Evolutionary conservation across 1,140 invertebrate species (phyloP).

Genomic region (Neotoxoptera formosana): DNA sequence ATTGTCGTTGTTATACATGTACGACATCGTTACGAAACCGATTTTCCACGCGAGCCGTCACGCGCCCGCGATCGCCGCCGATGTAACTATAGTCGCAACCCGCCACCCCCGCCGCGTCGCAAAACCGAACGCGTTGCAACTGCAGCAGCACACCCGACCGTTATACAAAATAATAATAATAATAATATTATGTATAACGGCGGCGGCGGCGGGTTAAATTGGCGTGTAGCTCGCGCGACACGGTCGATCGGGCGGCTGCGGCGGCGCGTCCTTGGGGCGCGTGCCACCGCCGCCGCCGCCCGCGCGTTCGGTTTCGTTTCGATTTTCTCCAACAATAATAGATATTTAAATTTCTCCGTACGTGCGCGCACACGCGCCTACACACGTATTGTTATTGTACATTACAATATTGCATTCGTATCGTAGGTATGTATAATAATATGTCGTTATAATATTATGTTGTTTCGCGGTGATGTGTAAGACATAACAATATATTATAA

Average conservation of each 20-base stretch:
- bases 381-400: background rate
- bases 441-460: too few relatives aligned
- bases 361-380: background rate
- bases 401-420: background rate
- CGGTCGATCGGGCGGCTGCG: background rate
- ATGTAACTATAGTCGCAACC: background rate
- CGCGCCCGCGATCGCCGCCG: background rate
- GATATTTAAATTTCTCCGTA: background rate
- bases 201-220: constrained; percentile 3
- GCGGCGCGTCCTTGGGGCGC: background rate
- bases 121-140: too few relatives aligned
- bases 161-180: background rate
- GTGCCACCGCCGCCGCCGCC: background rate
- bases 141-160: background rate
- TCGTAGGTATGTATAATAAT: too few relatives aligned
- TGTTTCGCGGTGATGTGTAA: too few relatives aligned
- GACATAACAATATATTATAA: too few relatives aligned
- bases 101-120: background rate
- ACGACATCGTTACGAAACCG: background rate
- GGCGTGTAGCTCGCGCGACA: background rate
- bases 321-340: background rate
- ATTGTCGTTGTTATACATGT: too few relatives aligned
- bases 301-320: background rate
- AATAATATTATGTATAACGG: background rate
- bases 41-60: constrained; percentile 5